Evolutionary conservation across 2,888 invertebrate genomes (phyloP).

Genomic region (Troilus luridus): DNA sequence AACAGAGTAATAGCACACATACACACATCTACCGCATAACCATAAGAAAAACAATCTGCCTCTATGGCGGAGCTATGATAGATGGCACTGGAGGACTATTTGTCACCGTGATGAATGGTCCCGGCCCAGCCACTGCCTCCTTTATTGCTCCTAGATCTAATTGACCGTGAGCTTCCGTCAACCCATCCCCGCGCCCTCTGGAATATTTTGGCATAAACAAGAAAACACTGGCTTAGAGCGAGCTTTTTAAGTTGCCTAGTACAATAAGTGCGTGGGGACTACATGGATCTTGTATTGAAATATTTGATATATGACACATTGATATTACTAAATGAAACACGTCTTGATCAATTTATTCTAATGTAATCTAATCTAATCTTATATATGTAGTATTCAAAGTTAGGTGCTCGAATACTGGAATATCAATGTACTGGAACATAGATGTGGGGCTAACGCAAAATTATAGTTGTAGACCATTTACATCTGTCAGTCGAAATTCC

Average conservation of each 20-base stretch:
- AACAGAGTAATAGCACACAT: not conserved
- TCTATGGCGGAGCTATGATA: conserved; percentile 3
- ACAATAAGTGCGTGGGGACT: not conserved
- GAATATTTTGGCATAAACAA: conserved; percentile 40
- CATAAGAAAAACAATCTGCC: conserved; percentile 13
- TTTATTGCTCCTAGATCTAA: conserved; percentile 35
- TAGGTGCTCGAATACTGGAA: too few species aligned
- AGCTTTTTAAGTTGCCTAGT: not conserved
- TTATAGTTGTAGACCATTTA: too few species aligned
- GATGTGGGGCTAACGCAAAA: too few species aligned
- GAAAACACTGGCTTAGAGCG: not conserved
- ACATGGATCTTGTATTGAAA: not conserved
- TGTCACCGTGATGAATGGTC: conserved; percentile 39
- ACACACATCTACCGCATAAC: not conserved
- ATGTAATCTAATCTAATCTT: too few species aligned
- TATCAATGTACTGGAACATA: too few species aligned
- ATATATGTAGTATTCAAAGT: too few species aligned
- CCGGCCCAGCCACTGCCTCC: not conserved
- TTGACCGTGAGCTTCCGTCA: conserved; percentile 39
- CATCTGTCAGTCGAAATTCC: too few species aligned
- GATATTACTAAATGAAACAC: too few species aligned
- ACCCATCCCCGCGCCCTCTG: not conserved
- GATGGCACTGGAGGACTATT: conserved; percentile 13
- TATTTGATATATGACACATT: not conserved
- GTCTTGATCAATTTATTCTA: too few species aligned